These are phyloP conservation scores for Sminthurinus aureus DNA, from an alignment of 2,888 invertebrate genomes.

Conservation along the genomic window DNA sequence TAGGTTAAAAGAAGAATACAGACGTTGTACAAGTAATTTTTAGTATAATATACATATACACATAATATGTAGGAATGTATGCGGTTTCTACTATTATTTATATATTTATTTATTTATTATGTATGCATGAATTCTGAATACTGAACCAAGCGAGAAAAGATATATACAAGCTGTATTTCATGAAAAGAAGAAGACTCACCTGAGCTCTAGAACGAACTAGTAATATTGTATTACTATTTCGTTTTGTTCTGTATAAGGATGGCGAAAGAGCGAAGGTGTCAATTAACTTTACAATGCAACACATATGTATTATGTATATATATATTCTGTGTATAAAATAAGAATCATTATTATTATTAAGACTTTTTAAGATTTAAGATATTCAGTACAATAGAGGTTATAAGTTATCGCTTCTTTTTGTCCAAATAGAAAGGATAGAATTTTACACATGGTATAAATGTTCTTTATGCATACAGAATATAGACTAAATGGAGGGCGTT, in stretches of 20 bases:
- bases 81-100: background rate
- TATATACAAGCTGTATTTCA: no score
- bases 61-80: background rate
- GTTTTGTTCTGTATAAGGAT: slow-evolving; percentile 13
- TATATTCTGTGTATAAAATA: background rate
- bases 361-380: background rate
- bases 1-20: background rate
- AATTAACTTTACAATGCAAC: slow-evolving; percentile 10
- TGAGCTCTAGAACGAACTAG: no score
- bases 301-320: background rate
- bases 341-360: slow-evolving; percentile 3
- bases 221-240: no score
- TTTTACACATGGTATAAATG: no score
- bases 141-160: no score
- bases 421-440: no score
- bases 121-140: background rate
- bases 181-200: no score
- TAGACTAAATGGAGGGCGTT: no score
- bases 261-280: slow-evolving; percentile 32
- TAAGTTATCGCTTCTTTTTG: background rate
- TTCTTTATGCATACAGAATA: no score
- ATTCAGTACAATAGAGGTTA: slow-evolving; percentile 10
- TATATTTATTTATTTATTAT: background rate
- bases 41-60: background rate
- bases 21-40: background rate